A percentile compares a stretch with the other conserved stretches of the same genome.
Conservation (phyloP, 2,797 vertebrate species). For the Onychomys leucogaster region DNA sequence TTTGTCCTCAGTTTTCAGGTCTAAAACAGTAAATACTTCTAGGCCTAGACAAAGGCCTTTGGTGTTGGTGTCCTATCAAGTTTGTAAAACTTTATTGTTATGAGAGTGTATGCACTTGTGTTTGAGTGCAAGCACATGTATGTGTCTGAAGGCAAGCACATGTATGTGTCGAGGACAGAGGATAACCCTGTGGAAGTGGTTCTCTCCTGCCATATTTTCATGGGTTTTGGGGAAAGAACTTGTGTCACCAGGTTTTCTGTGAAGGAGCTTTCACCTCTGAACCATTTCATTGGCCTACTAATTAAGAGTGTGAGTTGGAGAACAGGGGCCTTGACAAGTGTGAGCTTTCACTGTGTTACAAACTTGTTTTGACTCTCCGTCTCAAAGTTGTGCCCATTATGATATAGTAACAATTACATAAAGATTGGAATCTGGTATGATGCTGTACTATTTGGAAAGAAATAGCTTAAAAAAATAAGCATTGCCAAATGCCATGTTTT, state of each 20-base stretch:
- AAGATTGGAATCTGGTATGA: conserved; percentile 30
- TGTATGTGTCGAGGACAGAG: neutral
- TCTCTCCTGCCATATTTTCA: neutral
- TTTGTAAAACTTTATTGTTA: neutral
- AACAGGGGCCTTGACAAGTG: neutral
- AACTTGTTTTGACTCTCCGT: neutral
- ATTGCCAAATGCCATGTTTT: neutral
- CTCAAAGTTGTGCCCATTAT: neutral
- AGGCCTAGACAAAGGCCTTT: neutral
- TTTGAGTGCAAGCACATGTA: neutral
- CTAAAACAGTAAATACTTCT: neutral
- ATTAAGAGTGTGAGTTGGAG: conserved; percentile 3
- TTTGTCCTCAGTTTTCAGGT: conserved; percentile 17
- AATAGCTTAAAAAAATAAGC: conserved; percentile 66
- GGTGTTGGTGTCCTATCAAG: neutral
- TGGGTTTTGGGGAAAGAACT: neutral
- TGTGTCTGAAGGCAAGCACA: neutral
- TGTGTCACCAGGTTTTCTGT: neutral
- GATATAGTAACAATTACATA: conserved; percentile 56
- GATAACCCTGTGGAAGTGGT: neutral
- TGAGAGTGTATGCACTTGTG: neutral
- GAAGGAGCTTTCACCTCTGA: neutral
- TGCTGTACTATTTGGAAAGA: conserved; percentile 62
- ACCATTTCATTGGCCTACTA: neutral
- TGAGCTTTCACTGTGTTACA: conserved; percentile 19